Evolutionary conservation across 2,797 vertebrate species (phyloP).

Genomic region (Calcarius lapponicus): DNA sequence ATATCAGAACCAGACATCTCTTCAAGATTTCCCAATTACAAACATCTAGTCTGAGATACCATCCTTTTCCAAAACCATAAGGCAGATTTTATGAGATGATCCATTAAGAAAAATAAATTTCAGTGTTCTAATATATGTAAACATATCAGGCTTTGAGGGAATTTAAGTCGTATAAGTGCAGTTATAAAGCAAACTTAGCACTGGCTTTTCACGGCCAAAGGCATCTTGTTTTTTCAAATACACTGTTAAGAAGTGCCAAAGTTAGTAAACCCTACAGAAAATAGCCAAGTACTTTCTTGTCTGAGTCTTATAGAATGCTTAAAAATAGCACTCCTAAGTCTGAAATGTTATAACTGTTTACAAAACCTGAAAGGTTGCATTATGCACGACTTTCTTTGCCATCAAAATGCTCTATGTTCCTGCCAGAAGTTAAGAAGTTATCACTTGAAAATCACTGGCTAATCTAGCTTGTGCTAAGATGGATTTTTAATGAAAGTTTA

Average conservation of each 20-base stretch:
- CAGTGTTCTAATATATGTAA: not conserved
- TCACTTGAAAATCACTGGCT: conserved; percentile 79
- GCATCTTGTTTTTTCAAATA: conserved; percentile 45
- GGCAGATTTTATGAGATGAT: conserved; percentile 11
- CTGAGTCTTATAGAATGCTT: conserved; percentile 8
- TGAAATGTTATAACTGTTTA: conserved; percentile 36
- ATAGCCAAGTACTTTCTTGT: conserved; percentile 16
- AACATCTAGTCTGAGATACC: not conserved
- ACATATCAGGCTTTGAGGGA: not conserved
- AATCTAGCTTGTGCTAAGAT: conserved; percentile 79
- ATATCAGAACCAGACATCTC: not conserved
- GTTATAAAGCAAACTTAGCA: conserved; percentile 7
- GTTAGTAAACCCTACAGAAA: conserved; percentile 1
- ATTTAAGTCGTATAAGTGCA: conserved; percentile 43
- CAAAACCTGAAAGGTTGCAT: conserved; percentile 27
- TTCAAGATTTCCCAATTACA: not conserved
- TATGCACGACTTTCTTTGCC: conserved; percentile 29
- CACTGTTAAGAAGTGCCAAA: conserved; percentile 21
- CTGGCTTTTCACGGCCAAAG: conserved; percentile 34
- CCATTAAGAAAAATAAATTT: conserved; percentile 5
- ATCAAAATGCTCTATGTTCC: conserved; percentile 51
- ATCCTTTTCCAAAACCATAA: not conserved
- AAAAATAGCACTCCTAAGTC: conserved; percentile 23
- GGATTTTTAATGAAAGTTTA: conserved; percentile 87
- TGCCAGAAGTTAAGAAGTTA: conserved; percentile 77